Evolutionary conservation across 1,140 invertebrate genomes (phyloP).

Genomic region (Drosophila ohnishii): DNA sequence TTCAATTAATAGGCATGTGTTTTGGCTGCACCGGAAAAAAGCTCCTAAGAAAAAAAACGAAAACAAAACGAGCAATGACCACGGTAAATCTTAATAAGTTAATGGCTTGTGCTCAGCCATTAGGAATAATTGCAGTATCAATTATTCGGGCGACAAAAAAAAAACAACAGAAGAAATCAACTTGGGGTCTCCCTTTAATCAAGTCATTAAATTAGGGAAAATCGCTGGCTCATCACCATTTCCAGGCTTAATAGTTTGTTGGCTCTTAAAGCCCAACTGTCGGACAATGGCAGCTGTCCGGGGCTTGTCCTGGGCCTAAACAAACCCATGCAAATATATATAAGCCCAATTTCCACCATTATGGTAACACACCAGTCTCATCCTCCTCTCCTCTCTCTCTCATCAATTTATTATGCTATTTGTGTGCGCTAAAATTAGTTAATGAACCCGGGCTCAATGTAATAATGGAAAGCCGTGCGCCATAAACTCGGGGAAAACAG

Average conservation of each 20-base stretch:
- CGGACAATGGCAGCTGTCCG: neutral
- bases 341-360: constrained; percentile 44
- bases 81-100: constrained; percentile 20
- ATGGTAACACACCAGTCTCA: constrained; percentile 23
- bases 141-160: constrained; percentile 7
- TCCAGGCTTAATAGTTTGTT: constrained; percentile 22
- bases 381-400: constrained; percentile 9
- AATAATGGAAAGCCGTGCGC: constrained; percentile 52
- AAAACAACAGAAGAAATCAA: constrained; percentile 4
- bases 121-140: constrained; percentile 34
- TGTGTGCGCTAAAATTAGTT: constrained; percentile 74
- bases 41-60: neutral
- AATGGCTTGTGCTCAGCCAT: constrained; percentile 23
- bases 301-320: constrained; percentile 21
- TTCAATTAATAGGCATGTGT: constrained; percentile 44
- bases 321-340: constrained; percentile 35
- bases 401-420: constrained; percentile 78
- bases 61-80: neutral
- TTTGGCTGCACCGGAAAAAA: constrained; percentile 17
- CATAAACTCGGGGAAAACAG: constrained; percentile 31
- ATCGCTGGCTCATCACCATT: constrained; percentile 22
- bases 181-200: constrained; percentile 24
- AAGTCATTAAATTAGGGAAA: constrained; percentile 36
- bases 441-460: constrained; percentile 69
- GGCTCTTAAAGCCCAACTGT: constrained; percentile 6